Conservation (phyloP, 2,113 vertebrate genomes). For the Salvelinus sp. region DNA sequence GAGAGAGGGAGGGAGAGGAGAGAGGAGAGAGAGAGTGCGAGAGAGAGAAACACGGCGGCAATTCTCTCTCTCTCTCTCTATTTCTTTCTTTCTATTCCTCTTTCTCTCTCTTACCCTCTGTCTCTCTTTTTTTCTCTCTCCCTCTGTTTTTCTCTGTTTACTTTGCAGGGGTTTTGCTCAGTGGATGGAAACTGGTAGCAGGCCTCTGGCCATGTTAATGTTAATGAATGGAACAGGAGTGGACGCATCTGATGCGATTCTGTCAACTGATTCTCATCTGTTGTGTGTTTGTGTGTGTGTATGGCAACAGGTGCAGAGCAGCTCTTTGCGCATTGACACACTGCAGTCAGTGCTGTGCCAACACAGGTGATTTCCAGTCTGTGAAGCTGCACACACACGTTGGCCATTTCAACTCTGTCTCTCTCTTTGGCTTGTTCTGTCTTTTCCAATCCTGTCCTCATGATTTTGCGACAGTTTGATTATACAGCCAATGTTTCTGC, state of each 20-base stretch:
- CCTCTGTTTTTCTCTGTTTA: background rate
- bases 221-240: conserved; percentile 75
- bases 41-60: too few relatives aligned
- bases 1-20: too few relatives aligned
- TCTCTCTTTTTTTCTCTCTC: background rate
- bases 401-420: conserved; percentile 2
- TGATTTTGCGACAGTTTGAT: conserved; percentile 53
- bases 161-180: conserved; percentile 54
- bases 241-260: conserved; percentile 69
- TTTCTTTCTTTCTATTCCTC: background rate
- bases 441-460: conserved; percentile 28
- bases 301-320: conserved; percentile 76
- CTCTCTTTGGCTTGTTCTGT: background rate
- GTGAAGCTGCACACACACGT: conserved; percentile 38
- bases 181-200: conserved; percentile 74
- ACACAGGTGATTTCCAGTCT: conserved; percentile 57
- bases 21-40: too few relatives aligned
- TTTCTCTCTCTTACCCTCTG: background rate
- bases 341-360: conserved; percentile 65
- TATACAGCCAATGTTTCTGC: conserved; percentile 37
- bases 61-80: conserved; percentile 49
- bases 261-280: conserved; percentile 75
- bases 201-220: conserved; percentile 75
- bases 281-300: conserved; percentile 45
- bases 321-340: conserved; percentile 55